Conservation (phyloP, 2,888 invertebrate genomes). For the Epirrhoe alternata region DNA sequence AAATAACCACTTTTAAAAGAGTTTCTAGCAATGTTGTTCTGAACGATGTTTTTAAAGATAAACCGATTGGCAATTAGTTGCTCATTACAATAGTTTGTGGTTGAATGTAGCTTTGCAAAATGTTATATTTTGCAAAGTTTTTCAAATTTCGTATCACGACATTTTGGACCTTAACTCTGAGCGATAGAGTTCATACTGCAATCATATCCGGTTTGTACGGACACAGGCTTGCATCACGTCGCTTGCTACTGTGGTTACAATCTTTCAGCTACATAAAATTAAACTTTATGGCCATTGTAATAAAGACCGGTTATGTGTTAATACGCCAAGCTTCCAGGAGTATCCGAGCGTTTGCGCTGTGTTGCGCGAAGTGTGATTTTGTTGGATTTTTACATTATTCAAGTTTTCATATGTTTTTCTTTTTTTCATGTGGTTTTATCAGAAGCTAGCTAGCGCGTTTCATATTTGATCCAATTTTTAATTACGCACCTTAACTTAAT, state of each 20-base stretch:
- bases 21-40: too few relatives aligned
- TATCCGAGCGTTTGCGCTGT: slow-evolving; percentile 35
- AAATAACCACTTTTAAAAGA: too few relatives aligned
- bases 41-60: too few relatives aligned
- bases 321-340: slow-evolving; percentile 36
- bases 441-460: too few relatives aligned
- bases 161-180: neutral
- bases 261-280: slow-evolving; percentile 49
- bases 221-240: slow-evolving; percentile 16
- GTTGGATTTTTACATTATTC: slow-evolving; percentile 12
- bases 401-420: too few relatives aligned
- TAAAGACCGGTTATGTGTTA: slow-evolving; percentile 39
- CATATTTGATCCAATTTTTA: too few relatives aligned
- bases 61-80: neutral
- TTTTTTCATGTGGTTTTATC: too few relatives aligned
- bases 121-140: neutral
- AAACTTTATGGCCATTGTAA: slow-evolving; percentile 44
- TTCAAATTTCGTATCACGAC: slow-evolving; percentile 3
- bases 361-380: slow-evolving; percentile 33
- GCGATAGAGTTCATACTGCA: slow-evolving; percentile 6
- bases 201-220: slow-evolving; percentile 1
- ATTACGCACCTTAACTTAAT: too few relatives aligned
- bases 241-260: slow-evolving; percentile 27
- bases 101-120: neutral
- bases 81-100: neutral